phyloP scores from a whole-genome alignment of 2,888 invertebrate genomes.

The Leptinotarsa peninsularis region DNA sequence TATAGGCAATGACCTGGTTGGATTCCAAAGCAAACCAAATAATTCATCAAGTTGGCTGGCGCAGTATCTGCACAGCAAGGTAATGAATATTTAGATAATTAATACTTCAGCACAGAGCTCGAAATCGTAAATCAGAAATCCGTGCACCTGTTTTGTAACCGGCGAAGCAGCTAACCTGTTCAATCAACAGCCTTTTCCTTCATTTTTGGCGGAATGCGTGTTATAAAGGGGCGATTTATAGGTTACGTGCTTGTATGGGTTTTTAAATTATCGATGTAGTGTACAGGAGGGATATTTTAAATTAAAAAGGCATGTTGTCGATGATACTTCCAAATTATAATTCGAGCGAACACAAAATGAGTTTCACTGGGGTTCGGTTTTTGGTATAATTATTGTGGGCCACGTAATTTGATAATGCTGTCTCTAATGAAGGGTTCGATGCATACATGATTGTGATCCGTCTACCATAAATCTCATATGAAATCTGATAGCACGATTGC shows the following conservation, averaged over 20 bases:
- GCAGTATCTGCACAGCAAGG: conserved; percentile 20
- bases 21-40: conserved; percentile 14
- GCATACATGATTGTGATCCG: not conserved
- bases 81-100: conserved; percentile 28
- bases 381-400: not conserved
- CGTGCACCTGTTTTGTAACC: conserved; percentile 12
- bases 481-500: not conserved
- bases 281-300: not conserved
- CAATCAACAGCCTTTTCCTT: conserved; percentile 11
- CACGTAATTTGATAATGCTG: not conserved
- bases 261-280: not conserved
- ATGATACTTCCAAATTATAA: not conserved
- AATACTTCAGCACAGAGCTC: conserved; percentile 23
- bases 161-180: conserved; percentile 8
- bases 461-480: not conserved
- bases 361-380: not conserved
- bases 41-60: conserved; percentile 25
- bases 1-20: not conserved
- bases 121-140: conserved; percentile 20
- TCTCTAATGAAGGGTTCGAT: not conserved
- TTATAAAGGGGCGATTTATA: conserved; percentile 10
- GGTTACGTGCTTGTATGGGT: not conserved
- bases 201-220: conserved; percentile 17
- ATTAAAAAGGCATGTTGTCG: conserved; percentile 6
- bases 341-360: not conserved